Conservation (phyloP, 2,888 invertebrate species). For the Protodeltote pygarga region DNA sequence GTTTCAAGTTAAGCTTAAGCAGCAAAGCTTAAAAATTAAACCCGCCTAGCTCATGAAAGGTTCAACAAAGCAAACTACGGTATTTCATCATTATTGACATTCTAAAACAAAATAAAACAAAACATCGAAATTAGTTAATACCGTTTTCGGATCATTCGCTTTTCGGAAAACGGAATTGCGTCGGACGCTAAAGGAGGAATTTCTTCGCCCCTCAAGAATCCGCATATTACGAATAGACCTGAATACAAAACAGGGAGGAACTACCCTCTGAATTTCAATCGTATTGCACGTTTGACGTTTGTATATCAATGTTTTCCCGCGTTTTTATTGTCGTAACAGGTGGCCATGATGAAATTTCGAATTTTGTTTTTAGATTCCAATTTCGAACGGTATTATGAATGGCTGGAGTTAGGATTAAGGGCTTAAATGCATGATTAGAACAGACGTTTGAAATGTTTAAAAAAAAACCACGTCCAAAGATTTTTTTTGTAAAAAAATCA, state of each 20-base stretch:
- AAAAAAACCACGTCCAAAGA: no score
- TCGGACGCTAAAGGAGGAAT: constrained; percentile 32
- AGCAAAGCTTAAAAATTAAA: no score
- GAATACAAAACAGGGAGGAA: constrained; percentile 47
- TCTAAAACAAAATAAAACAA: constrained; percentile 5
- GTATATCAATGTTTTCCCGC: constrained; percentile 51
- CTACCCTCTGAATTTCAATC: constrained; percentile 51
- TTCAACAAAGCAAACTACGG: neutral
- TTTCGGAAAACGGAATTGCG: constrained; percentile 35
- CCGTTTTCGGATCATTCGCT: constrained; percentile 32
- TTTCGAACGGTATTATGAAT: constrained; percentile 6
- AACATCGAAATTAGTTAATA: constrained; percentile 14
- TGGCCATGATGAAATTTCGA: constrained; percentile 37
- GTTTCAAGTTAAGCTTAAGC: no score
- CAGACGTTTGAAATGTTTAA: neutral
- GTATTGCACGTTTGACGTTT: constrained; percentile 55
- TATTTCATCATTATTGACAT: neutral
- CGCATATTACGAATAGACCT: constrained; percentile 46
- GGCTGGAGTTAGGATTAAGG: constrained; percentile 1
- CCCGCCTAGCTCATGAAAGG: no score
- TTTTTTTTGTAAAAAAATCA: no score
- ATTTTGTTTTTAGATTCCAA: constrained; percentile 24
- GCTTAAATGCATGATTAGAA: neutral
- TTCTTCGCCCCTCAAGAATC: constrained; percentile 40
- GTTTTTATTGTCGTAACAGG: constrained; percentile 51